Evolutionary conservation across 2,888 invertebrate genomes (phyloP), one percentile per base, ranked within the genome.

Genomic region (Ophion ellenae): DNA sequence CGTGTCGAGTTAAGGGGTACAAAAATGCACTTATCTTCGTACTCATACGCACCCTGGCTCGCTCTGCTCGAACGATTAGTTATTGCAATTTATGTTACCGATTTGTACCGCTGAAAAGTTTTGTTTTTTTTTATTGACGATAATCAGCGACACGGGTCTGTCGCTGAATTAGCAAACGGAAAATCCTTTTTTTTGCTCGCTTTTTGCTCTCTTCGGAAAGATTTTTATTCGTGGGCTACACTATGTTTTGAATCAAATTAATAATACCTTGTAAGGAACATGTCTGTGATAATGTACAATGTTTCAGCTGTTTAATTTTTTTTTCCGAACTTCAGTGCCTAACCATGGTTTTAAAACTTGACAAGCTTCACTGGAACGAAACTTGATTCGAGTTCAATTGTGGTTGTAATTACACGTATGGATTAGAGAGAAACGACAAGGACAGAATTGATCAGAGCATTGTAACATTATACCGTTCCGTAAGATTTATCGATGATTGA

Each of bases 251-350:
- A 32, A 66, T 32, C 3, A 20, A 67, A 67, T 6, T 66, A 11
- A 66, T 36, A 20, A 78, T 59, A 67, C 40, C 24, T 70, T 40
- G 40, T 74, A 66, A 45, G 36, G 57, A 32, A 81, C 20, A 53
- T 53, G 75, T 40, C 76, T 86, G 81, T 83, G 83, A 83, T 83
- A 81, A 83, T 74, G 83, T 81, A 83, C 83, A 77, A 81, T 78
- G 77, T 78, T 28, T 69, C 32, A 71, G 66, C 20, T 61, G 61
- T 45, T 69, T 32, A n/a, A 71, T 66, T 47, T 20, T 61, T 76
- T 69, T 63, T 76, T 28, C 17, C 63, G 20, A 40, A 53, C 40
- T 63, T 28, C 53, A 36, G 77, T 81, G 81, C 81, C 74, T 69
- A 73, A 82, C 82, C 66, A 79, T 74, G 69, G 78, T 86, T 83